phyloP scores from a whole-genome alignment of 2,113 vertebrate genomes.

The Labeo rohita region DNA sequence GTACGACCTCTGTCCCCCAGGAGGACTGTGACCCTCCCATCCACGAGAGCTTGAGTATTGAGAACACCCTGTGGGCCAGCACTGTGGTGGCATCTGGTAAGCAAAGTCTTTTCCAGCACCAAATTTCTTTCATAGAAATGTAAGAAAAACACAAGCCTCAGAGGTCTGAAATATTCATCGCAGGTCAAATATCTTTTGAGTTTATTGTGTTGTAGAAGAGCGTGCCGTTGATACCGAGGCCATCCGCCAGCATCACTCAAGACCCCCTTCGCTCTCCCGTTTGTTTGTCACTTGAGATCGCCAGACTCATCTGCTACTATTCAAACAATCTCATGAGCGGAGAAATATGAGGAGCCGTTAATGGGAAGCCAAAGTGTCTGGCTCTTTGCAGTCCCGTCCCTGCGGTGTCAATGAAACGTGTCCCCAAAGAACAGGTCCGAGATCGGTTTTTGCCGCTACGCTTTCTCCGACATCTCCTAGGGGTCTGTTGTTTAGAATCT shows the following conservation, averaged over 20 bases:
- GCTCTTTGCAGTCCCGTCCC: slow-evolving; percentile 25
- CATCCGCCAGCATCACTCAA: slow-evolving; percentile 36
- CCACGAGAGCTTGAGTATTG: slow-evolving; percentile 93
- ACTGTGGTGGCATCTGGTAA: slow-evolving; percentile 95
- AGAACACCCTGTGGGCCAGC: slow-evolving; percentile 97
- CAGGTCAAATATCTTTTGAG: slow-evolving; percentile 31
- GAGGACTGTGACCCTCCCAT: slow-evolving; percentile 91
- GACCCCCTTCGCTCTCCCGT: slow-evolving; percentile 32
- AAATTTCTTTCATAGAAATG: not conserved
- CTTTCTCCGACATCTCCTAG: slow-evolving; percentile 35
- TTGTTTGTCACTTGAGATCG: slow-evolving; percentile 44
- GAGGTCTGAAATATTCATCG: slow-evolving; percentile 5
- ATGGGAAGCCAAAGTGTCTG: slow-evolving; percentile 54
- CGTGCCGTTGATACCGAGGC: slow-evolving; percentile 6
- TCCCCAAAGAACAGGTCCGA: slow-evolving; percentile 46
- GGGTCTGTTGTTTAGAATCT: slow-evolving; percentile 46
- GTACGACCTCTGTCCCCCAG: slow-evolving; percentile 67
- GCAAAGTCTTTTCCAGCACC: slow-evolving; percentile 26
- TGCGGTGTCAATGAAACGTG: slow-evolving; percentile 37
- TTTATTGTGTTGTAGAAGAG: slow-evolving; percentile 30
- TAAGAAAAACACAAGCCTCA: not conserved
- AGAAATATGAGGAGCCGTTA: slow-evolving; percentile 54
- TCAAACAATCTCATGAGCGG: slow-evolving; percentile 30
- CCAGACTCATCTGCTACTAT: slow-evolving; percentile 36
- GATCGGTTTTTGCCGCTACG: slow-evolving; percentile 30